These are phyloP conservation scores for Harpalus rubripes DNA, from an alignment of 2,888 invertebrate genomes.

Conservation along the genomic window DNA sequence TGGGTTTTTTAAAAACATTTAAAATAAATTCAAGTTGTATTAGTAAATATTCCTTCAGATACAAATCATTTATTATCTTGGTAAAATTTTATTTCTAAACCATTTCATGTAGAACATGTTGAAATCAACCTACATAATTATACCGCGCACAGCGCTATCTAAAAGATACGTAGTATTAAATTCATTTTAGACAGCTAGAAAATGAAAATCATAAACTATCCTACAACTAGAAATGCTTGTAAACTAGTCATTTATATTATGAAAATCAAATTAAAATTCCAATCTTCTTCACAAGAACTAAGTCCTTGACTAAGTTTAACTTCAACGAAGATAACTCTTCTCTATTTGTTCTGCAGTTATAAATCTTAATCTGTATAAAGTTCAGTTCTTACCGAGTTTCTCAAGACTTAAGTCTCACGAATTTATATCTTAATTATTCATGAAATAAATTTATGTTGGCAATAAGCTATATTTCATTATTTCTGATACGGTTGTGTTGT, in stretches of 20 bases:
- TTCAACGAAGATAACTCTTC: slow-evolving; percentile 26
- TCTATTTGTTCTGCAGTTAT: slow-evolving; percentile 24
- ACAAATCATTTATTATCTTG: no score
- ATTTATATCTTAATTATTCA: slow-evolving; percentile 65
- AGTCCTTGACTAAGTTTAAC: not conserved
- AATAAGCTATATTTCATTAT: slow-evolving; percentile 53
- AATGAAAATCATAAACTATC: slow-evolving; percentile 6
- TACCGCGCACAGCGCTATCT: no score
- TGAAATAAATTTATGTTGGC: slow-evolving; percentile 54
- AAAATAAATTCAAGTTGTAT: no score
- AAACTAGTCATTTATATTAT: slow-evolving; percentile 5
- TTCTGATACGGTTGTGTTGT: slow-evolving; percentile 37
- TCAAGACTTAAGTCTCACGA: slow-evolving; percentile 54
- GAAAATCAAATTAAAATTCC: slow-evolving; percentile 47
- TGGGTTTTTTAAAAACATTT: no score
- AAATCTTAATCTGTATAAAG: slow-evolving; percentile 26
- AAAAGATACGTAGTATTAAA: not conserved
- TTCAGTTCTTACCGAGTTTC: slow-evolving; percentile 1
- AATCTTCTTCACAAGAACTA: slow-evolving; percentile 24
- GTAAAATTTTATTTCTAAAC: no score
- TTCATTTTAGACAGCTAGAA: not conserved
- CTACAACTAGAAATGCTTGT: not conserved
- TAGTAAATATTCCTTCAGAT: no score
- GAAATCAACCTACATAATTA: no score
- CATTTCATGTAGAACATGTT: no score